phyloP scores from a whole-genome alignment of 2,888 invertebrate species.

The Dicyrtomina minuta region DNA sequence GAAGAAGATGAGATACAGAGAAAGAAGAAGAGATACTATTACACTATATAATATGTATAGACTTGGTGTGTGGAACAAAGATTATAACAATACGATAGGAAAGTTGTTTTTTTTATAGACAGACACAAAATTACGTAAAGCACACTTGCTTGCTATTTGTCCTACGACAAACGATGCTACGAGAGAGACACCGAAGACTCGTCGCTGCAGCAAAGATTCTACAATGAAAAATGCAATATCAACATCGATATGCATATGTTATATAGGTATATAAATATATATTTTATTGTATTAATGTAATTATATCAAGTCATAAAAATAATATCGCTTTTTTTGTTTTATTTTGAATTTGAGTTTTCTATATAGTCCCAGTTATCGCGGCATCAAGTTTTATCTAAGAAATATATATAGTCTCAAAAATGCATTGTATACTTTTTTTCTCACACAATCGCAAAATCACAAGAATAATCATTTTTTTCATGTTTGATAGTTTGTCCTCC shows the following conservation, averaged over 20 bases:
- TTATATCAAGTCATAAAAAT: neutral
- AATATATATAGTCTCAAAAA: too few relatives aligned
- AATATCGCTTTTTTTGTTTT: too few relatives aligned
- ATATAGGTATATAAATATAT: constrained; percentile 12
- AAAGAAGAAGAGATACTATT: constrained; percentile 11
- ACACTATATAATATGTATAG: constrained; percentile 10
- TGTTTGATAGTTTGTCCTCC: too few relatives aligned
- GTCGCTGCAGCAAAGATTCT: constrained; percentile 35
- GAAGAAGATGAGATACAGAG: constrained; percentile 5
- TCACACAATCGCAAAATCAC: too few relatives aligned
- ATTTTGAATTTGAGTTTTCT: too few relatives aligned
- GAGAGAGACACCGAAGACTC: constrained; percentile 37
- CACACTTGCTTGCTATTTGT: constrained; percentile 39
- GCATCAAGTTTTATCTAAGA: too few relatives aligned
- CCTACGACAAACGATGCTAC: constrained; percentile 36
- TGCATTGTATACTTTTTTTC: too few relatives aligned
- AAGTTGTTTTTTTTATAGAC: constrained; percentile 4
- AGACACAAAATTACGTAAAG: constrained; percentile 34
- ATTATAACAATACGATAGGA: too few relatives aligned
- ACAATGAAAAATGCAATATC: constrained; percentile 33
- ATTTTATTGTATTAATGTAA: neutral
- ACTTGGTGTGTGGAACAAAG: neutral
- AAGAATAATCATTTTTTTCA: too few relatives aligned
- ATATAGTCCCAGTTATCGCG: too few relatives aligned
- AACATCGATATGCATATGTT: constrained; percentile 1